Percentiles rank a stretch among this genome's conserved stretches.
phyloP scores from a whole-genome alignment of 2,888 invertebrate genomes.

The Lasioglossum vierecki region DNA sequence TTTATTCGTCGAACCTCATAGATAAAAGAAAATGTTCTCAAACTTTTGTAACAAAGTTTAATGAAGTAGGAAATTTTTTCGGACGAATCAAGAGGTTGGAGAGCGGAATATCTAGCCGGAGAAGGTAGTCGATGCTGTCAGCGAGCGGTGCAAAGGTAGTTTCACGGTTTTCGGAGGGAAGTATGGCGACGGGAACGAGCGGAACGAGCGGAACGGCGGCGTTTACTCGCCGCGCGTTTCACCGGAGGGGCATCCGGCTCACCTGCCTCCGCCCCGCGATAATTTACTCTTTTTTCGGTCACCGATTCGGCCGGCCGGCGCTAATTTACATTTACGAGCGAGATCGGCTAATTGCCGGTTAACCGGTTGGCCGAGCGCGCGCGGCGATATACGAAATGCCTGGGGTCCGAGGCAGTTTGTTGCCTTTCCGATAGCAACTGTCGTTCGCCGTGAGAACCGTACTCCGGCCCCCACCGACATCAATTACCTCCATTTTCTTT shows the following conservation, averaged over 20 bases:
- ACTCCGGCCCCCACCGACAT: constrained; percentile 48
- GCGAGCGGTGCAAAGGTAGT: constrained; percentile 16
- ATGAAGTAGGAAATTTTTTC: not conserved
- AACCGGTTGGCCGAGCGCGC: constrained; percentile 82
- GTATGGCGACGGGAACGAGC: constrained; percentile 47
- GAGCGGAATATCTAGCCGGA: not conserved
- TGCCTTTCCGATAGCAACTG: constrained; percentile 68
- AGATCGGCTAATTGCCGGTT: constrained; percentile 84
- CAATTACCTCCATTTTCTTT: constrained; percentile 61
- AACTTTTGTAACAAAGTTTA: too few species aligned
- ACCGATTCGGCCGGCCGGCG: constrained; percentile 76
- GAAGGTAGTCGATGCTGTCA: not conserved
- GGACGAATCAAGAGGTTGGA: not conserved
- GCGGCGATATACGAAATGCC: constrained; percentile 71
- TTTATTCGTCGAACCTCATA: too few species aligned
- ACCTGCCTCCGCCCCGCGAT: constrained; percentile 76
- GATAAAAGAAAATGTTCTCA: too few species aligned
- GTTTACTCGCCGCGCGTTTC: constrained; percentile 57
- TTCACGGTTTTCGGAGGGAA: not conserved
- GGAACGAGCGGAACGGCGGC: constrained; percentile 55
- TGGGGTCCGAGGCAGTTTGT: constrained; percentile 64
- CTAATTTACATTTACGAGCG: constrained; percentile 83
- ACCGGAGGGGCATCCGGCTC: constrained; percentile 76
- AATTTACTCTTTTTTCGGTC: constrained; percentile 81
- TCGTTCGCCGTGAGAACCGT: constrained; percentile 70